Evolutionary conservation across 2,113 vertebrate genomes (phyloP), one percentile per base, ranked within the genome.

Genomic region (Oriolus oriolus): DNA sequence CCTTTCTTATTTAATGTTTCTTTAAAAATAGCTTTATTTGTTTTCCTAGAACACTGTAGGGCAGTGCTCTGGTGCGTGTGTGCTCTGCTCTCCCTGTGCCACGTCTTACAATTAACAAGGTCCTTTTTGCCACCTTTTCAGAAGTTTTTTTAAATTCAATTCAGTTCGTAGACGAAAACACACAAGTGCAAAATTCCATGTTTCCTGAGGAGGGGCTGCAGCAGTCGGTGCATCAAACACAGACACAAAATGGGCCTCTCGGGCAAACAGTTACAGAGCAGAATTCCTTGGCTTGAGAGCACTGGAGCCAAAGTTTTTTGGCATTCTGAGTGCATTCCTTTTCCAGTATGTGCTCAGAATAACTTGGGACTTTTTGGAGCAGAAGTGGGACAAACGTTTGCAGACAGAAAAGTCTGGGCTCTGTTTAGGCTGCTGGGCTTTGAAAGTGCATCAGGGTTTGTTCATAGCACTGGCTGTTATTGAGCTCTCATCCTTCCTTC

Each of bases 261-360:
- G 1, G 79, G 85, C 89, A 87, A 83, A 31, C 64, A 35, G 64
- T 91, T 93, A 37, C 90, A 82, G 16, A 52, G 95, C 95, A 93
- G 91, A 92, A 95, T 92, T 95, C 88, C 82, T 97, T 60, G 57
- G 68, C 79, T 92, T 22, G 3, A 44, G 63, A 94, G 95, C 69
- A 9, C 42, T 23, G 81, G 70, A 93, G 95, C 95, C 81, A 44
- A 41, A 76, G 94, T 92, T 95, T 89, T 57, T 95, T 97, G 97
- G 95, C 96, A 11, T 94, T 92, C 91, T 37, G 45, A 47, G 45
- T 47, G 64, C 95, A 96, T 97, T 97, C 95, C 93, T 96, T 84
- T 78, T 89, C 41, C 85, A 95, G 49, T 91, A 9, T 97, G 90
- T 92, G 93, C 95, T 97, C 70, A 83, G 96, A 97, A 96, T 96